A percentile compares a stretch with the other conserved stretches of the same genome.
Evolutionary conservation across 2,888 invertebrate species (phyloP).

Genomic region (Steinernema hermaphroditum): DNA sequence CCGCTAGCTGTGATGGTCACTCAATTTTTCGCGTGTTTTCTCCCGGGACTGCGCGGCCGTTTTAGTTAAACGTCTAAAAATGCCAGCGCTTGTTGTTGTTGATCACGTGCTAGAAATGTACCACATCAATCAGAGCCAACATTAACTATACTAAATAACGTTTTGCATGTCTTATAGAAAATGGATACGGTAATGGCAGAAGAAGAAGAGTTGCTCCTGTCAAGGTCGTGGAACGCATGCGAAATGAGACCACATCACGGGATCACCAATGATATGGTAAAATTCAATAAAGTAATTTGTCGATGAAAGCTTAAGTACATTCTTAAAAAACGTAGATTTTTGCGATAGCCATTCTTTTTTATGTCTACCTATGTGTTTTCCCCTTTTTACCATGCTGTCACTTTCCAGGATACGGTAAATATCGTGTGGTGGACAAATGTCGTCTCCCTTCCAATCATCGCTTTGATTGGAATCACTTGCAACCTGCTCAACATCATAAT

Average conservation of each 20-base stretch:
- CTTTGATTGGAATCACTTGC: slow-evolving; percentile 56
- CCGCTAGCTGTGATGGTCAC: not conserved
- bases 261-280: not conserved
- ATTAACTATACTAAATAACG: not conserved
- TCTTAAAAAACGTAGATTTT: too few species aligned
- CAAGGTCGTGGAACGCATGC: slow-evolving; percentile 1
- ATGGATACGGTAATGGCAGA: slow-evolving; percentile 4
- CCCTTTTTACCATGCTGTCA: too few species aligned
- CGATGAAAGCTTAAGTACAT: not conserved
- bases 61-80: not conserved
- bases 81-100: not conserved
- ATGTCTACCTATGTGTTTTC: too few species aligned
- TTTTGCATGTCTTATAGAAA: not conserved
- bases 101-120: not conserved
- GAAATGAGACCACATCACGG: slow-evolving; percentile 1
- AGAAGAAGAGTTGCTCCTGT: not conserved
- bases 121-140: not conserved
- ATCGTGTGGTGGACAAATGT: slow-evolving; percentile 64
- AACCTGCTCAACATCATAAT: slow-evolving; percentile 63
- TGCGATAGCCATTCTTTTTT: too few species aligned
- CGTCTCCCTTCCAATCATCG: slow-evolving; percentile 52
- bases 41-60: slow-evolving; percentile 1
- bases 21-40: slow-evolving; percentile 26
- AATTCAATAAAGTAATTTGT: not conserved
- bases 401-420: slow-evolving; percentile 45